phyloP scores from a whole-genome alignment of 2,113 vertebrate genomes.

The Pagrus major region DNA sequence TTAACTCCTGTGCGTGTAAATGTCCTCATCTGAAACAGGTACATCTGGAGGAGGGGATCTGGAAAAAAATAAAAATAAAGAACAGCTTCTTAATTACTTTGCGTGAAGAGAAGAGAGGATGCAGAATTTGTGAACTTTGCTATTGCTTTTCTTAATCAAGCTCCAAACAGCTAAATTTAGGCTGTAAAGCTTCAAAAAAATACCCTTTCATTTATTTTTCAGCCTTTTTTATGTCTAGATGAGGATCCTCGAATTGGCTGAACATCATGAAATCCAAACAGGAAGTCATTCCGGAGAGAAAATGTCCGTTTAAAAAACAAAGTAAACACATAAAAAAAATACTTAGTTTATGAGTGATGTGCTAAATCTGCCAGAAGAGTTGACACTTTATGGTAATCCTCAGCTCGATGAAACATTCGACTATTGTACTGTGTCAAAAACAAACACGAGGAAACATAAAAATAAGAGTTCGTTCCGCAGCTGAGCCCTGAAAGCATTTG shows the following conservation, averaged over 20 bases:
- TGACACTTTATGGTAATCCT: constrained; percentile 44
- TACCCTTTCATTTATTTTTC: not conserved
- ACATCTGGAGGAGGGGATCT: constrained; percentile 1
- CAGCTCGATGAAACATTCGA: constrained; percentile 35
- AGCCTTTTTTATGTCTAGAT: not conserved
- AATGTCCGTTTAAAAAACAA: constrained; percentile 37
- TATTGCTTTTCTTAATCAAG: constrained; percentile 10
- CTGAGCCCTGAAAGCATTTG: constrained; percentile 12
- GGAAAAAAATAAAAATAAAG: not conserved
- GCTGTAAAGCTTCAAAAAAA: not conserved
- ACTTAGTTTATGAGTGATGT: constrained; percentile 24
- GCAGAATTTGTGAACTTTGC: not conserved
- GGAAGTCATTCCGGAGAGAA: constrained; percentile 8
- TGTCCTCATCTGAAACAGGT: not conserved
- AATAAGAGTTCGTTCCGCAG: constrained; percentile 36
- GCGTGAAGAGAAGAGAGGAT: not conserved
- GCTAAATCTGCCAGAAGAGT: constrained; percentile 40
- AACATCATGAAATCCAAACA: constrained; percentile 22
- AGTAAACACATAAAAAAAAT: constrained; percentile 15
- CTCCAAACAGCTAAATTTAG: not conserved
- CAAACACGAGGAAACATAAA: constrained; percentile 35
- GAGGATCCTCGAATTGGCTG: constrained; percentile 14
- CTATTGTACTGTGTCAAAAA: constrained; percentile 26
- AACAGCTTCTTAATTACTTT: not conserved
- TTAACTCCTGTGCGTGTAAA: constrained; percentile 4